Percentiles rank a stretch among this genome's conserved stretches.
Evolutionary conservation across 2,797 vertebrate species (phyloP).

Genomic region (Alectoris magna): DNA sequence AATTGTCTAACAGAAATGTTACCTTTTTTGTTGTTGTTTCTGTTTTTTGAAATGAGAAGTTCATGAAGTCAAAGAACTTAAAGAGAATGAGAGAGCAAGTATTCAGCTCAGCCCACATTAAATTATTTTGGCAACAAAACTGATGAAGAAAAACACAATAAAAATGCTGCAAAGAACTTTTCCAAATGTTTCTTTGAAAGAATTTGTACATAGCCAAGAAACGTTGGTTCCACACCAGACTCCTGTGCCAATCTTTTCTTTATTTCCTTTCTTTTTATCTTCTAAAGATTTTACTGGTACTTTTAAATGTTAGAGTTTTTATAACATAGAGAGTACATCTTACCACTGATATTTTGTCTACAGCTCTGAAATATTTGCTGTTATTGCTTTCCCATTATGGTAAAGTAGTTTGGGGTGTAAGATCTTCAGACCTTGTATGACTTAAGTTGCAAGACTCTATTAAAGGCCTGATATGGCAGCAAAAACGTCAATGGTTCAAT

Average conservation of each 20-base stretch:
- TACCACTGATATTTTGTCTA: not conserved
- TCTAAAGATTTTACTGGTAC: constrained; percentile 16
- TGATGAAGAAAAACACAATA: constrained; percentile 44
- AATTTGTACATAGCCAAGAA: constrained; percentile 54
- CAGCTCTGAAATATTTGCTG: not conserved
- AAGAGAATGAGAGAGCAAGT: not conserved
- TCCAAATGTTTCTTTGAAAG: constrained; percentile 63
- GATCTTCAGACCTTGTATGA: not conserved
- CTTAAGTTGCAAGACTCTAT: not conserved
- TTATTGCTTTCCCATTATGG: not conserved
- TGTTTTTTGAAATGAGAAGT: not conserved
- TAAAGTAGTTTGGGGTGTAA: not conserved
- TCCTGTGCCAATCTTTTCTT: constrained; percentile 29
- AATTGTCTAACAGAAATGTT: not conserved
- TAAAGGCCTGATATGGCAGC: rapidly evolving
- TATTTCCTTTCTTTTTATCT: not conserved
- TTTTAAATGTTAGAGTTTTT: constrained; percentile 25
- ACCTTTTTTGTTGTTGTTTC: not conserved
- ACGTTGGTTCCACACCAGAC: not conserved
- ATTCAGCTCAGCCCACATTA: not conserved
- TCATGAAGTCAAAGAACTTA: not conserved
- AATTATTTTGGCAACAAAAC: constrained; percentile 54
- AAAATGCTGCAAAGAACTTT: constrained; percentile 42
- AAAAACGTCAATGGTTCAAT: not conserved
- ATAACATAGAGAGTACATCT: not conserved